phyloP scores from a whole-genome alignment of 2,888 invertebrate species.

The Mycogona germanica region DNA sequence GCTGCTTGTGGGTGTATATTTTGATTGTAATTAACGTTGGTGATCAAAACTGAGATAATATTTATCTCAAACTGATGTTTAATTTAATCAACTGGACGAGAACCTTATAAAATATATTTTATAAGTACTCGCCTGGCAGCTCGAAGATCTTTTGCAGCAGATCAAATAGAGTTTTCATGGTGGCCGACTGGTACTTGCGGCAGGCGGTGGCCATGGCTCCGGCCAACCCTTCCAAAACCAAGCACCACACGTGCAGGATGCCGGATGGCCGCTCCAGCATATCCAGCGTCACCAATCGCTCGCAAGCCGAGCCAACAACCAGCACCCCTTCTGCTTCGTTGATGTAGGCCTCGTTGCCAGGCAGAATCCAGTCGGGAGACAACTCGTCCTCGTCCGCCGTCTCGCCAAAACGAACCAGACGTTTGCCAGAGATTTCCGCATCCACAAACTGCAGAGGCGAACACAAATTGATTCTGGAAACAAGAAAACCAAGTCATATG shows the following conservation, averaged over 20 bases:
- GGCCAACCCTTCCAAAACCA: conserved; percentile 63
- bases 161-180: conserved; percentile 76
- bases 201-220: conserved; percentile 52
- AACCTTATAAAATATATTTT: neutral
- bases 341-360: no score
- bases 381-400: no score
- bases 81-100: neutral
- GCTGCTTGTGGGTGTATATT: no score
- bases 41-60: no score
- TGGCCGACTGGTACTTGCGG: conserved; percentile 63
- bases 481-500: no score
- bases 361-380: no score
- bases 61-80: neutral
- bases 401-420: conserved; percentile 50
- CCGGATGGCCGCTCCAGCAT: conserved; percentile 48
- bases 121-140: conserved; percentile 45
- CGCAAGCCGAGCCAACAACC: no score
- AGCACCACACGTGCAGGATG: conserved; percentile 79
- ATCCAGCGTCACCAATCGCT: conserved; percentile 39
- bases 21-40: no score
- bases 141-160: conserved; percentile 60
- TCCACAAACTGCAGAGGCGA: conserved; percentile 49
- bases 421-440: conserved; percentile 64
- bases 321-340: no score
- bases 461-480: conserved; percentile 34